Evolutionary conservation across 2,888 invertebrate species (phyloP), one percentile per base, ranked within the genome.

Genomic region (Drosophila leonis): DNA sequence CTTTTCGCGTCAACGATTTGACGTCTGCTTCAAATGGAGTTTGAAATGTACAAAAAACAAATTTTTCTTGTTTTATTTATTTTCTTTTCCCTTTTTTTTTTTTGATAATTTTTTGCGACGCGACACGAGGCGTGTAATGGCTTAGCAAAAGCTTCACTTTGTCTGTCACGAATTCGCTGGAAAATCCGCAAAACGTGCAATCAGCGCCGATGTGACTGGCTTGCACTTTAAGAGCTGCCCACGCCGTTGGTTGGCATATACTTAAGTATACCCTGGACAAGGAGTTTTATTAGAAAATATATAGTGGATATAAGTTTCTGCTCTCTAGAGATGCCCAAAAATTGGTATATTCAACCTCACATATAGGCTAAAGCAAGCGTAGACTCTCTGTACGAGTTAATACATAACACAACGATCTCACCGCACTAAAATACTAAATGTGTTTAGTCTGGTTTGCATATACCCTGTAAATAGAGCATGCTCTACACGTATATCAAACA

Each of bases 111-210:
- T 54, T 55, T 59, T 54, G 29, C 39, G 44, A 48, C 44, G 55
- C 55, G 55, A 41, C 63, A 67, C 59, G 69, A 69, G 63, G 55
- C 71, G 66, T 62, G 73, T 78, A 84, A 83, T 80, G 81, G 84
- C 78, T 86, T 72, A 83, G 83, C 75, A 66, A 78, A 74, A 81
- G 85, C 81, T 66, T 72, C 80, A 75, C 83, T 83, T 83, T 80
- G 72, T 65, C 83, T 69, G 78, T 85, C 86, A 88, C 83, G 86
- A 78, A 74, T 73, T 85, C 61, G 69, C 39, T 64, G 65, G 69
- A 83, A 83, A 81, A 85, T 83, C 78, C 76, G 60, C 66, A 61
- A 61, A 73, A 87, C 85, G 88, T 87, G 88, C 82, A 72, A 54
- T 56, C 63, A 35, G 48, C 57, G 35, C 59, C 52, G 67, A 75